Evolutionary conservation across 2,888 invertebrate genomes (phyloP), one percentile per base, ranked within the genome.

Genomic region (Agrochola litura): DNA sequence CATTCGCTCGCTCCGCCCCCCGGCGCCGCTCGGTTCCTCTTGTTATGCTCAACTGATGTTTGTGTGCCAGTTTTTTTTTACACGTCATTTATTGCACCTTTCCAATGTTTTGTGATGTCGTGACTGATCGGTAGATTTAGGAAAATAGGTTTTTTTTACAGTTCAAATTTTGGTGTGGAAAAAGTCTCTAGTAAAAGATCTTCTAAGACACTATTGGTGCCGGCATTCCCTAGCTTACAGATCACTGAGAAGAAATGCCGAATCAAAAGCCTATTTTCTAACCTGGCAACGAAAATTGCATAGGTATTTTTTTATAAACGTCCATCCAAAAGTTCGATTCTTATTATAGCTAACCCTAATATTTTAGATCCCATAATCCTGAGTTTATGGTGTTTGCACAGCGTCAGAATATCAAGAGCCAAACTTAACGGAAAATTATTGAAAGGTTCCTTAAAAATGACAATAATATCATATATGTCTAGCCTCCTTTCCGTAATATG

Each of bases 41-140:
- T 92, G 92, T 93, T 93, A 91, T 92, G 90, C 89, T 87, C 88
- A 85, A 88, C 81, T 91, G 90, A 90, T 91, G 91, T 92, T 74
- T 76, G 77, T 86, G 87, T 87, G 83, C 87, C 83, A 88, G 79
- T 65, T 88, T 92, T 93, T 88, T 83, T 74, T 37, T 66, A 72
- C 63, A 41, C 66, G 63, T 73, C 63, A 61, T 64, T 72, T 69
- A 19, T 22, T 85, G 77, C 66, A 67, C 77, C 70, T 78, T 78
- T 84, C 41, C 84, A 73, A 75, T 83, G 70, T 37, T 41, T 80
- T 68, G 8, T 41, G 0, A 60, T 61, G 14, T 46, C 49, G 64
- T 73, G 79, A 84, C 71, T 82, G 69, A 82, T 61, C 37, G 22
- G 19, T 41, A 12, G 1, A n/a, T 56, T 56, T n/a, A n/a, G n/a